These are phyloP conservation scores for Sitta europaea DNA, from an alignment of 2,113 vertebrate species.

Conservation along the genomic window DNA sequence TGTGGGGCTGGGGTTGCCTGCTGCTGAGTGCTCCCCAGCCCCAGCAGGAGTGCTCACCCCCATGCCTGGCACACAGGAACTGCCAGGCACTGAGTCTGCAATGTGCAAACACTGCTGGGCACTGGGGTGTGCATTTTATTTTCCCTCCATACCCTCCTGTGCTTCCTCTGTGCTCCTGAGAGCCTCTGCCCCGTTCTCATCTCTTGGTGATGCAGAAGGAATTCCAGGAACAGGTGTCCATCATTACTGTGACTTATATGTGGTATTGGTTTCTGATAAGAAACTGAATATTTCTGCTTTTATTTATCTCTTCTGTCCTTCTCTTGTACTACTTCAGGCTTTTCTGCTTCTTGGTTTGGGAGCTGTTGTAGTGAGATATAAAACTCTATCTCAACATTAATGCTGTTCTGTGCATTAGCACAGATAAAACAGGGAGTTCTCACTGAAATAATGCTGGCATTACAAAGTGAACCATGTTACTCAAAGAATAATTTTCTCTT, in stretches of 20 bases:
- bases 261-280: background rate
- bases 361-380: background rate
- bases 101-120: background rate
- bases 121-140: background rate
- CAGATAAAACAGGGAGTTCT: background rate
- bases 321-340: background rate
- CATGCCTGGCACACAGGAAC: background rate
- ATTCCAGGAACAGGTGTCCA: background rate
- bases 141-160: background rate
- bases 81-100: background rate
- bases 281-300: background rate
- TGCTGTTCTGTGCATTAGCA: background rate
- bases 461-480: background rate
- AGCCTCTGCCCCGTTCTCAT: background rate
- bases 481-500: background rate
- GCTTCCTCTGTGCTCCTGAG: background rate
- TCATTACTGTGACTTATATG: background rate
- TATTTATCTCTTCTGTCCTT: background rate
- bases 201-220: background rate
- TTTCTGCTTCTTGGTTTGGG: background rate
- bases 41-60: fast-evolving
- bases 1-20: background rate
- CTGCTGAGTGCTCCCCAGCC: background rate
- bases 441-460: background rate
- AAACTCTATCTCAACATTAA: background rate